Evolutionary conservation across 2,797 vertebrate genomes (phyloP).

Genomic region (Gallirallus australis): DNA sequence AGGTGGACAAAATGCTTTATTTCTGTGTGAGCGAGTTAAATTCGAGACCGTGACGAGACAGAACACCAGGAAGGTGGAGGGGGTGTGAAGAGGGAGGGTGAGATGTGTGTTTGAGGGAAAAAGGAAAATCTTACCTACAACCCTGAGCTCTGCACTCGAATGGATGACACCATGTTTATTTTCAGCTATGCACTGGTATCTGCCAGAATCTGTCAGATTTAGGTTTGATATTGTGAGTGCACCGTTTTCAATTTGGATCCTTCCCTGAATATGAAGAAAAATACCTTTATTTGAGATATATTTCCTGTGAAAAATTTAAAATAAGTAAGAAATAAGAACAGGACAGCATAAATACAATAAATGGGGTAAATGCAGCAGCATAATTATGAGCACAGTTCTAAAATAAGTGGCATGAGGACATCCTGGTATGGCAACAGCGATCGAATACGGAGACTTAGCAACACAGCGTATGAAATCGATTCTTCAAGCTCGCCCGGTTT

Average conservation of each 20-base stretch:
- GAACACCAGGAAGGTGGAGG: background rate
- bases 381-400: background rate
- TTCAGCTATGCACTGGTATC: constrained; percentile 97
- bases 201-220: constrained; percentile 92
- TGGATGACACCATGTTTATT: constrained; percentile 95
- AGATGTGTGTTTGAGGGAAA: background rate
- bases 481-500: background rate
- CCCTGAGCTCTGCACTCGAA: constrained; percentile 91
- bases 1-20: background rate
- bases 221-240: constrained; percentile 89
- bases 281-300: constrained; percentile 51
- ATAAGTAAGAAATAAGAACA: constrained; percentile 15
- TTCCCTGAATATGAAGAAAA: constrained; percentile 83
- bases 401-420: background rate
- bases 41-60: background rate
- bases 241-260: constrained; percentile 93
- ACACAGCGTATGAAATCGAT: accelerated
- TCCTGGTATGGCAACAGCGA: background rate
- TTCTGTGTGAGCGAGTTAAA: background rate
- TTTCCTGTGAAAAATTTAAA: constrained; percentile 50
- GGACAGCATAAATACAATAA: background rate
- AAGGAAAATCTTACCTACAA: constrained; percentile 87
- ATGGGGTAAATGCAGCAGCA: background rate
- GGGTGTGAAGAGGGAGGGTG: background rate
- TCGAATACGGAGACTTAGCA: background rate